These are phyloP conservation scores for Nannoperca australis DNA, from an alignment of 2,797 vertebrate species.

Conservation along the genomic window DNA sequence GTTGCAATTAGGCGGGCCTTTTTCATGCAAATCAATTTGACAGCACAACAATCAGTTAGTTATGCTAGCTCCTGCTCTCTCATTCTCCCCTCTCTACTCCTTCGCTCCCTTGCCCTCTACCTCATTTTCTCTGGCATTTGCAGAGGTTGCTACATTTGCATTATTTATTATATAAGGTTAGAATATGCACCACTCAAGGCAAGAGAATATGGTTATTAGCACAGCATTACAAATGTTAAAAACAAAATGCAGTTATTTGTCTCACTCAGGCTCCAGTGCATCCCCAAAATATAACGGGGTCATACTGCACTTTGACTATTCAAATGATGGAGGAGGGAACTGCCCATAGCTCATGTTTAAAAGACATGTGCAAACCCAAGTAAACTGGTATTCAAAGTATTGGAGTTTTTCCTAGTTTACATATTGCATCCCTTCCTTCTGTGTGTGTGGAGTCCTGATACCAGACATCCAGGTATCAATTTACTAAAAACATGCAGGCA, in stretches of 20 bases:
- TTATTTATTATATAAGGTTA: conserved; percentile 87
- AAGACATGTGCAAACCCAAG: conserved; percentile 46
- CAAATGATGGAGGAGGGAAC: conserved; percentile 51
- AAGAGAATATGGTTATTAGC: conserved; percentile 76
- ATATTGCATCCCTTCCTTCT: conserved; percentile 7
- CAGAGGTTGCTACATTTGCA: conserved; percentile 83
- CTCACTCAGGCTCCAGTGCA: conserved; percentile 61
- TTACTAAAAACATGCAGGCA: conserved; percentile 24
- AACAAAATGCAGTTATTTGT: conserved; percentile 77
- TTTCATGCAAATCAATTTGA: conserved; percentile 89
- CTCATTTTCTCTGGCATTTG: conserved; percentile 84
- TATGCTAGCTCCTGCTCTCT: conserved; percentile 78
- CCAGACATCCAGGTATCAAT: conserved; percentile 30
- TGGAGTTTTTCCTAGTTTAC: conserved; percentile 18
- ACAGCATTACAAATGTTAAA: conserved; percentile 80
- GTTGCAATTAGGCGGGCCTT: conserved; percentile 87
- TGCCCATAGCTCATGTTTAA: conserved; percentile 28
- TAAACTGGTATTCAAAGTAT: conserved; percentile 47
- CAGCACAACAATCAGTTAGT: conserved; percentile 88
- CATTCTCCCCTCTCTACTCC: conserved; percentile 61
- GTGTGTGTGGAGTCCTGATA: conserved; percentile 26
- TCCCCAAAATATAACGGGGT: conserved; percentile 61
- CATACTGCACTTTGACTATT: conserved; percentile 57
- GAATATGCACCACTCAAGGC: conserved; percentile 71
- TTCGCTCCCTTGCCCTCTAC: conserved; percentile 61